These are phyloP conservation scores for Rhynchonycteris naso DNA, from an alignment of 2,797 vertebrate genomes.

Conservation along the genomic window DNA sequence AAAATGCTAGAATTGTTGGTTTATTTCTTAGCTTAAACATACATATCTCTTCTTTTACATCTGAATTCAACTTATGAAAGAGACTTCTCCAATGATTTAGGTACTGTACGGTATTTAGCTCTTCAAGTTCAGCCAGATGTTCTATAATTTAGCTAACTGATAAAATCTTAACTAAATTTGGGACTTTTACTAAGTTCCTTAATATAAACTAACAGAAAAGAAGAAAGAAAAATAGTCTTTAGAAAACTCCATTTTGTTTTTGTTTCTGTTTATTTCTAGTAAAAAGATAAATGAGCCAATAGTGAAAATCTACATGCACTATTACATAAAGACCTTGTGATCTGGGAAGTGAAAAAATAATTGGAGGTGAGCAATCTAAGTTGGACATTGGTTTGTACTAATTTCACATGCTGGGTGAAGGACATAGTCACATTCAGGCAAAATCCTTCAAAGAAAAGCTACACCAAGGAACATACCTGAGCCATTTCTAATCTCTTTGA, in stretches of 20 bases:
- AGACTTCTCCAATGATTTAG: neutral
- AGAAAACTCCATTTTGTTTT: neutral
- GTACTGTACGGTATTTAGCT: neutral
- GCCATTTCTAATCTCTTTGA: slow-evolving; percentile 55
- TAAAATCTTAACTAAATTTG: slow-evolving; percentile 25
- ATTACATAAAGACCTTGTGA: no score
- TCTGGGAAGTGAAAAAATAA: no score
- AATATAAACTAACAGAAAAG: slow-evolving; percentile 51
- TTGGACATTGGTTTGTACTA: no score
- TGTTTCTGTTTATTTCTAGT: neutral
- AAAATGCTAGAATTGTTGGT: neutral
- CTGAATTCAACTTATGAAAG: neutral
- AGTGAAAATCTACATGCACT: no score
- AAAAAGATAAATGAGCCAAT: slow-evolving; percentile 39
- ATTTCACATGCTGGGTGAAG: neutral
- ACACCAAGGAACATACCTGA: neutral
- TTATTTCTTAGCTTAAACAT: slow-evolving; percentile 3
- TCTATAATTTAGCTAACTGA: neutral
- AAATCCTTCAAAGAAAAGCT: neutral
- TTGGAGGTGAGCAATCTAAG: no score
- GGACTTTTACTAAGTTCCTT: neutral
- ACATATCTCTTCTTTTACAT: neutral
- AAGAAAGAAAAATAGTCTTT: neutral
- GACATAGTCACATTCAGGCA: neutral
- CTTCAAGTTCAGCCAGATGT: neutral